Evolutionary conservation across 2,113 vertebrate species (phyloP).

Genomic region (Oceanodroma tethys): DNA sequence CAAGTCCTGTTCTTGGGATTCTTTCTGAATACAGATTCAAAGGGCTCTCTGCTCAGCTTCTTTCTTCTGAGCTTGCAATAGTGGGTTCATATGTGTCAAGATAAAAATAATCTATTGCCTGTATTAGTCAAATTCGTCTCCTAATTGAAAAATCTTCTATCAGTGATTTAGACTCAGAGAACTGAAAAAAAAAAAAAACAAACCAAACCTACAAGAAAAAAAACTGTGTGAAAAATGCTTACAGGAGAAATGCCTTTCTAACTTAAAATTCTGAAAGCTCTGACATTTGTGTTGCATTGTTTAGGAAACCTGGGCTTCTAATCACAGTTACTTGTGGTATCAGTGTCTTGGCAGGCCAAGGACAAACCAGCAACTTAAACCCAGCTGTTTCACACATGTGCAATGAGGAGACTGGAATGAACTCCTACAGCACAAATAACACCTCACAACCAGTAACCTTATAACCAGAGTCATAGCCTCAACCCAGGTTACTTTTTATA

Average conservation of each 20-base stretch:
- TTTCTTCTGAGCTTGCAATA: neutral
- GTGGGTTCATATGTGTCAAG: neutral
- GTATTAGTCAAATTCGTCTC: neutral
- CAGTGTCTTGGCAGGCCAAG: neutral
- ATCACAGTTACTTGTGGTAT: neutral
- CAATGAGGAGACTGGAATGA: neutral
- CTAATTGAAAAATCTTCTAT: neutral
- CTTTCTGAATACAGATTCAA: neutral
- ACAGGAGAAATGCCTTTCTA: neutral
- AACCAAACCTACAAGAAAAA: neutral
- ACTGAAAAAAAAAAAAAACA: neutral
- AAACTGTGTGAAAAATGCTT: neutral
- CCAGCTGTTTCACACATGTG: neutral
- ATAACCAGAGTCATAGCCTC: neutral
- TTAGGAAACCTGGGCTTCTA: neutral
- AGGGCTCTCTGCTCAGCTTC: neutral
- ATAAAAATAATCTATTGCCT: neutral
- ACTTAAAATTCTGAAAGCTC: neutral
- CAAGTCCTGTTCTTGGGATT: neutral
- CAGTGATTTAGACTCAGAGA: neutral
- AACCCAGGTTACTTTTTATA: neutral
- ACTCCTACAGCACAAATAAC: neutral
- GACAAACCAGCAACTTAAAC: neutral
- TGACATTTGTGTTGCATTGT: neutral
- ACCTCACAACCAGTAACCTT: neutral